These are phyloP conservation scores for Bombus polaris DNA, from an alignment of 1,140 invertebrate genomes.

Conservation along the genomic window DNA sequence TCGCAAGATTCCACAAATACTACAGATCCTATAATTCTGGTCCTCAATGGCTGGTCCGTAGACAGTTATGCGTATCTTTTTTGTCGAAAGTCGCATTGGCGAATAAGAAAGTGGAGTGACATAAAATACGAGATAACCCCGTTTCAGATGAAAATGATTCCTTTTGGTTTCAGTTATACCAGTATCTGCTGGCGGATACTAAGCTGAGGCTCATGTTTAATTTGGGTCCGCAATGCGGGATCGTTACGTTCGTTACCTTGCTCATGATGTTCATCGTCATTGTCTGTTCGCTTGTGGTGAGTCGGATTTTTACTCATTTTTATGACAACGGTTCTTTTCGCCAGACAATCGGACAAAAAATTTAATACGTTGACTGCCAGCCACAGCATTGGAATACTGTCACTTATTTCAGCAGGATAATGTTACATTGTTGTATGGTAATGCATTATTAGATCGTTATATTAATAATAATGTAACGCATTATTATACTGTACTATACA, in stretches of 20 bases:
- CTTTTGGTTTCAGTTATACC: slow-evolving; percentile 68
- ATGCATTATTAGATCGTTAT: too few relatives aligned
- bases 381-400: too few relatives aligned
- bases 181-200: slow-evolving; percentile 67
- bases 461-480: too few relatives aligned
- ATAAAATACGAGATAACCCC: background rate
- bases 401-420: too few relatives aligned
- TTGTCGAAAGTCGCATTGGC: too few relatives aligned
- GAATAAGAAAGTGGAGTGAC: background rate
- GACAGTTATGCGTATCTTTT: background rate
- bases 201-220: slow-evolving; percentile 66
- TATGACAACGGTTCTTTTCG: background rate
- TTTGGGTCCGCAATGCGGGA: slow-evolving; percentile 64
- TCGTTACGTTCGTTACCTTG: slow-evolving; percentile 68
- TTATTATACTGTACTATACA: too few relatives aligned
- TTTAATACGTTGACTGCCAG: background rate
- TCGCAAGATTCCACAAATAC: slow-evolving; percentile 60
- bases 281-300: slow-evolving; percentile 68
- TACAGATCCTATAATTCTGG: slow-evolving; percentile 57
- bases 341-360: background rate
- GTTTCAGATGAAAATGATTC: background rate
- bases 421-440: too few relatives aligned
- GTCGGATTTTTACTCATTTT: slow-evolving; percentile 19
- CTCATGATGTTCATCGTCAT: slow-evolving; percentile 61
- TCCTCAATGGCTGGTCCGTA: slow-evolving; percentile 62